These are phyloP conservation scores for Eugnorisma glareosa DNA, from an alignment of 2,888 invertebrate genomes.

Conservation along the genomic window DNA sequence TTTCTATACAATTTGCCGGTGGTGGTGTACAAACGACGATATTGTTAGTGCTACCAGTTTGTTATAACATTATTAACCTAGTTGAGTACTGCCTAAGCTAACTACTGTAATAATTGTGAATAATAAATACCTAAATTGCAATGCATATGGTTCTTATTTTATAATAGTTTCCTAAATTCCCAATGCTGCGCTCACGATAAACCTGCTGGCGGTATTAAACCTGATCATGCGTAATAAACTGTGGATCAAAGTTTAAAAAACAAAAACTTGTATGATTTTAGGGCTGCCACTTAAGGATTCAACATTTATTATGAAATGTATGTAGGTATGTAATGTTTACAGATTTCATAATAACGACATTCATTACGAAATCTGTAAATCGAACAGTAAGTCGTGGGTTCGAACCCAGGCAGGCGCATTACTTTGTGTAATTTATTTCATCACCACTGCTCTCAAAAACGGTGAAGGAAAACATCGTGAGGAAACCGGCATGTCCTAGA, in stretches of 20 bases:
- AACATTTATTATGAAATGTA: background rate
- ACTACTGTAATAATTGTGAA: background rate
- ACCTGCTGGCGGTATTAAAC: background rate
- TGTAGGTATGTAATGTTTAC: background rate
- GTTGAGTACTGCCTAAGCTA: background rate
- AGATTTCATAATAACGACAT: background rate
- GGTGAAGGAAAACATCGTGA: too few species aligned
- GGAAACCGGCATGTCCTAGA: too few species aligned
- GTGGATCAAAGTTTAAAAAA: background rate
- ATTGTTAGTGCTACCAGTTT: background rate
- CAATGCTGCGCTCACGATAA: background rate
- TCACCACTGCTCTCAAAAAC: too few species aligned
- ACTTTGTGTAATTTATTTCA: too few species aligned
- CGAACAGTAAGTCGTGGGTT: too few species aligned
- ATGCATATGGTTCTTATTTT: slow-evolving; percentile 14
- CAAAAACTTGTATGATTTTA: background rate
- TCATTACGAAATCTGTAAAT: background rate
- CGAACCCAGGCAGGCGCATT: too few species aligned
- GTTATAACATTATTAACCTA: background rate
- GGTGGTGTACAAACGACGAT: background rate
- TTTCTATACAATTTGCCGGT: background rate
- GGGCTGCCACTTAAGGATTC: background rate
- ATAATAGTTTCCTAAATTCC: background rate
- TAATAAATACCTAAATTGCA: background rate
- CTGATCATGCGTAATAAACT: background rate